Evolutionary conservation across 1,140 invertebrate genomes (phyloP), one percentile per base, ranked within the genome.

Genomic region (Lepidurus arcticus): DNA sequence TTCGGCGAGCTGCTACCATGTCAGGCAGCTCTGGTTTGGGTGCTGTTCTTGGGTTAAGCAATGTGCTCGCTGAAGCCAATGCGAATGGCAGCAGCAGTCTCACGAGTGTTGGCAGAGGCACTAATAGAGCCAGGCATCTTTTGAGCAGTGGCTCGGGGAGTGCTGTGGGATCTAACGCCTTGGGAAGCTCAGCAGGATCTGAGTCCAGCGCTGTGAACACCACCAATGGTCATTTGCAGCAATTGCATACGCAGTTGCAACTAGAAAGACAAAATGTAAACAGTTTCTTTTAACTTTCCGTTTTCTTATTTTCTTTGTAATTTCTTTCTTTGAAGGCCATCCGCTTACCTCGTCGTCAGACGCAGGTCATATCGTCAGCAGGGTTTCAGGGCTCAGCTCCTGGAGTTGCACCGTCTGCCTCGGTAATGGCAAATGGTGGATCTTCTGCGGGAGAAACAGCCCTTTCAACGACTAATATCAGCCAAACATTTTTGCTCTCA

Each of bases 161-260:
- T 65, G 13, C 53, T 7, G 21, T 65, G 53, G 53, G 53, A 11
- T 65, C 53, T 0, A 65, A 65, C 3, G 53, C 53, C 16, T 21
- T 65, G 53, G 53, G 53, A 65, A 65, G 53, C 13, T 65, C 53
- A 65, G 13, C 9, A 3, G 53, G 53, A 65, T 65, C 53, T 7
- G 53, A 65, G 8, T 65, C 53, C 16, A 65, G 16, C 13, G 8
- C 53, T 65, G 53, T 65, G 9, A 65, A 65, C 8, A n/a, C 53
- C 9, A 65, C 53, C 53, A 65, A 65, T 65, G 53, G 16, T 65
- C 53, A 65, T 65, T 65, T 94, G 83, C 93, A 94, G 84, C 93
- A 95, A 83, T 86, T 95, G 81, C 93, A 94, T 85, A 95, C 95
- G 93, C 93, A 95, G 85, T 86, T 95, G 83, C 93, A 95, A 85